phyloP scores from a whole-genome alignment of 30 jellyfish, hydroid and myxozoan genomes.

The Chrysaora quinquecirrha region DNA sequence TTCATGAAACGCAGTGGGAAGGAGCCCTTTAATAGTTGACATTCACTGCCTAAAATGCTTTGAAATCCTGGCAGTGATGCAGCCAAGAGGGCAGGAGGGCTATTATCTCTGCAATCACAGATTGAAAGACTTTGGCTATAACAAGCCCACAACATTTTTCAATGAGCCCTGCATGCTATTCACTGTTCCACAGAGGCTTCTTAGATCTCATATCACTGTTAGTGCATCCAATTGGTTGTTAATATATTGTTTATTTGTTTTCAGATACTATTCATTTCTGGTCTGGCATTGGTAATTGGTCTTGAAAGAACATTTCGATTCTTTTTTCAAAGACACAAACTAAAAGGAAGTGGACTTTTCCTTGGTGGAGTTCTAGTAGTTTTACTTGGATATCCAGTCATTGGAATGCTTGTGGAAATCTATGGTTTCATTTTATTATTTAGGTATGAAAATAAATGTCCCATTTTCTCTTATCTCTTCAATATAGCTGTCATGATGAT shows the following conservation, averaged over 20 bases:
- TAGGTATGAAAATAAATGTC: conserved; percentile 54
- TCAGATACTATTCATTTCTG: conserved; percentile 92
- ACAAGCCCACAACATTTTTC: no score
- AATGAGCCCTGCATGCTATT: no score
- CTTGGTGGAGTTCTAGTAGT: conserved; percentile 94
- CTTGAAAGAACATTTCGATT: conserved; percentile 94
- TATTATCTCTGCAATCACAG: no score
- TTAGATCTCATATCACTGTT: no score
- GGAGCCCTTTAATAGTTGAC: no score
- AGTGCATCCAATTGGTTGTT: no score
- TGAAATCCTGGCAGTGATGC: no score
- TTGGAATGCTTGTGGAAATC: conserved; percentile 96
- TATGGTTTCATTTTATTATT: conserved; percentile 89
- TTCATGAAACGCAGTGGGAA: no score
- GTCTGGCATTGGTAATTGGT: conserved; percentile 95
- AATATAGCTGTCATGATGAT: background rate
- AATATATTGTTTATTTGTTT: conserved; percentile 27
- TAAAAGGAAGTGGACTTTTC: conserved; percentile 91
- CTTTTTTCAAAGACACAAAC: conserved; percentile 87
- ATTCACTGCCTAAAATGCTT: no score
- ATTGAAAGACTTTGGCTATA: no score
- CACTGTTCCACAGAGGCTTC: no score
- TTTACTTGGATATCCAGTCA: conserved; percentile 93
- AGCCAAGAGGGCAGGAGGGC: no score
- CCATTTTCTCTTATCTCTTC: background rate